Base-by-base conservation (phyloP, 2,888 invertebrate genomes). In the Cephus spinipes region DNA sequence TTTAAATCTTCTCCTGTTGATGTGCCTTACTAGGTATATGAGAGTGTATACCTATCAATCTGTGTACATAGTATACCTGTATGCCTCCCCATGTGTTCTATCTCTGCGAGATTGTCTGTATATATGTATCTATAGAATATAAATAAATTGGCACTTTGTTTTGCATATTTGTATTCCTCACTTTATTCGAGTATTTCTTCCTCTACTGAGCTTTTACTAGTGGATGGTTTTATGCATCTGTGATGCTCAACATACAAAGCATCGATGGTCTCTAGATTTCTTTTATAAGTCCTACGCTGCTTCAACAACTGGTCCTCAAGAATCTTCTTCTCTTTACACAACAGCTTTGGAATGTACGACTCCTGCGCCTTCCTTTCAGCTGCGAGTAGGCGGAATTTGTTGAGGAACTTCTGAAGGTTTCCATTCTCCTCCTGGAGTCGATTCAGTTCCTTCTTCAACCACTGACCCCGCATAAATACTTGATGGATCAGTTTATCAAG, bases 371-470 rank as follows among this genome's bases (percentile, higher is more conserved):
- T 82, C 31, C 86, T 80, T 73, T 86, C 84, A 3, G 79, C 76
- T 1, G 83, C 84, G 9, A 85, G 76, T 3, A 68, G 69, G 11
- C 82, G 80, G 75, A 83, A 86, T 81, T 84, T 82, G 4, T 80
- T 80, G 30, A 85, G 76, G 76, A 81, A 83, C 36, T 71, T 77
- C 76, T 81, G 74, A 11, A 85, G 79, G 36, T 83, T 81, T 23
- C 80, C 78, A 77, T 85, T 86, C 69, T 86, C 85, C 12, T 83
- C 81, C 31, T 83, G 84, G 1, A 85, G 79, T 68, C 84, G 83
- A 1, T 76, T 75, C 73, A 85, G 71, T 68, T 86, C 85, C 36
- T 83, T 82, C 69, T 86, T 84, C 33, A 85, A 73, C 85, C 85
- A 86, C 74, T 83, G 84, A 9, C 83, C 83, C 11, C 83, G 80